phyloP scores from a whole-genome alignment of 2,113 vertebrate species.

The Ibidorhyncha struthersii region DNA sequence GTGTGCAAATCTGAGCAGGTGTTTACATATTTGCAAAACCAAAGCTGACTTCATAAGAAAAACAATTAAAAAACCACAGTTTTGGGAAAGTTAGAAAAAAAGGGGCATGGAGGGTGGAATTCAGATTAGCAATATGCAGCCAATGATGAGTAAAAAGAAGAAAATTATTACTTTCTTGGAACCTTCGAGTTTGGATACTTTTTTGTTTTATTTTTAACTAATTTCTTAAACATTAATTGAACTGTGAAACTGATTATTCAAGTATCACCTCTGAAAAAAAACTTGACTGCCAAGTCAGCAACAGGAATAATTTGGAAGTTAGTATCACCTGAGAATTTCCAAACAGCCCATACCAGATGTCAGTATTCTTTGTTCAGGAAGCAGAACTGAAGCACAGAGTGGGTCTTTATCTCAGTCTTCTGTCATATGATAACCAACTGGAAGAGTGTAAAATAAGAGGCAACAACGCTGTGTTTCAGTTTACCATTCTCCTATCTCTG shows the following conservation, averaged over 20 bases:
- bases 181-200: background rate
- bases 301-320: background rate
- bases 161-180: background rate
- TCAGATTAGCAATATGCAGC: background rate
- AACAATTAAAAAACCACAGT: background rate
- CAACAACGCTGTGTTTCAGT: background rate
- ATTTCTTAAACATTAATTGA: background rate
- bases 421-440: background rate
- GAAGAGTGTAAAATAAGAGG: background rate
- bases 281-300: background rate
- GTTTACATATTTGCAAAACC: background rate
- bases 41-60: background rate
- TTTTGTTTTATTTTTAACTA: background rate
- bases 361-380: background rate
- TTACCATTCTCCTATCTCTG: background rate
- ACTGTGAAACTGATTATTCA: background rate
- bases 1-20: background rate
- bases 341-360: background rate
- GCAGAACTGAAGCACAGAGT: background rate
- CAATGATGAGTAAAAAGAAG: background rate
- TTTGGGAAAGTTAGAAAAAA: background rate
- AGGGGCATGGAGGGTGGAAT: fast-evolving
- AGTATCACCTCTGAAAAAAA: background rate
- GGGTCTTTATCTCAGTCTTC: background rate
- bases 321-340: background rate